These are phyloP conservation scores for Stenotaenia linearis DNA, from an alignment of 2,888 invertebrate genomes.

Conservation along the genomic window DNA sequence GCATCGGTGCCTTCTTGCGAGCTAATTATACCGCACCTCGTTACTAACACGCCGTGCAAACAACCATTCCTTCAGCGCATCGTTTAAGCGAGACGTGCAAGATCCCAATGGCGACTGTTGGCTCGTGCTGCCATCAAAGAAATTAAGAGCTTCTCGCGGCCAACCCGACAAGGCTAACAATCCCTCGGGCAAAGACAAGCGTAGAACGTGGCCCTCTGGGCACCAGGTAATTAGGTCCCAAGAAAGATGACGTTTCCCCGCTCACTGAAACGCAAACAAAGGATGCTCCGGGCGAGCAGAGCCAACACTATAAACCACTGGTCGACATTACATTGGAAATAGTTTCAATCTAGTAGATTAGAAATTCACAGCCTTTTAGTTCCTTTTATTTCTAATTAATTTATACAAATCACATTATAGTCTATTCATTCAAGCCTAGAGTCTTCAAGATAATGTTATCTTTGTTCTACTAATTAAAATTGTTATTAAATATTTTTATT, in stretches of 20 bases:
- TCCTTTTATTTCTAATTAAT: not conserved
- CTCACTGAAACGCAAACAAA: not conserved
- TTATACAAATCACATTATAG: no score
- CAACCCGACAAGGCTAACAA: not conserved
- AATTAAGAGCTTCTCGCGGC: conserved; percentile 12
- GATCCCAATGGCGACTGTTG: conserved; percentile 12
- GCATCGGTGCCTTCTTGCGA: not conserved
- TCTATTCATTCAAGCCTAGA: no score
- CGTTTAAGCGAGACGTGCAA: not conserved
- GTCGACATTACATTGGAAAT: not conserved
- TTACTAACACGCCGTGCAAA: not conserved
- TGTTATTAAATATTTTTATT: no score
- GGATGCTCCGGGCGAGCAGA: not conserved
- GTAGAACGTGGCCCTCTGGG: not conserved
- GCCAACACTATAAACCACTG: not conserved
- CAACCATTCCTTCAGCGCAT: not conserved
- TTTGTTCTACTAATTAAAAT: no score
- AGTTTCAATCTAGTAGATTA: not conserved
- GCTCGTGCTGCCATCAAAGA: not conserved
- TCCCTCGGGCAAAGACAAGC: conserved; percentile 6
- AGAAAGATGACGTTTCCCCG: not conserved
- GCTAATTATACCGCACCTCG: not conserved
- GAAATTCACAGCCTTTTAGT: not conserved
- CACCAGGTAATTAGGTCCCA: not conserved
- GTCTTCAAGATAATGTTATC: no score